Evolutionary conservation across 2,888 invertebrate species (phyloP).

Genomic region (Xylota sylvarum): DNA sequence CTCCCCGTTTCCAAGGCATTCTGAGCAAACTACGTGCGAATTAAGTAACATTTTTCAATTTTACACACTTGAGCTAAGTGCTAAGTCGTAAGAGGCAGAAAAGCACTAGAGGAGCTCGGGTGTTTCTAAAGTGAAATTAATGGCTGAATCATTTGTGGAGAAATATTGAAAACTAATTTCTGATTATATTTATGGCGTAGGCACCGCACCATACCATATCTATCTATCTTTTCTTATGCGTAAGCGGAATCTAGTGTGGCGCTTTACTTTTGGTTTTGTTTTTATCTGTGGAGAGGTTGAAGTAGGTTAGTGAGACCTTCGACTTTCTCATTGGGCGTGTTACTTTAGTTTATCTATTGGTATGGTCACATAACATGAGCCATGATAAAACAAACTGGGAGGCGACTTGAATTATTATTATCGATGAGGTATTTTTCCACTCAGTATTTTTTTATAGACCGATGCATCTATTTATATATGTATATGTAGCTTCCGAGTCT

Average conservation of each 20-base stretch:
- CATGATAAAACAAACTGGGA: neutral
- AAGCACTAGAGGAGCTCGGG: neutral
- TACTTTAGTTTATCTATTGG: conserved; percentile 10
- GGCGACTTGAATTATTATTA: neutral
- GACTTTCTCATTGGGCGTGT: conserved; percentile 16
- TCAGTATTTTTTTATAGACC: too few relatives aligned
- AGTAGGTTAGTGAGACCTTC: conserved; percentile 16
- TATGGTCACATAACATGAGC: neutral
- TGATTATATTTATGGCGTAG: neutral
- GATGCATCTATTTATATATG: too few relatives aligned
- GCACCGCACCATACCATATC: neutral
- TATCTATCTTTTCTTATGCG: neutral
- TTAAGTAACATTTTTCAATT: conserved; percentile 41
- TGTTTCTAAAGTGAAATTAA: neutral
- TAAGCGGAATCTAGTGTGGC: neutral
- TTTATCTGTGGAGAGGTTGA: neutral
- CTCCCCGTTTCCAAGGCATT: conserved; percentile 14
- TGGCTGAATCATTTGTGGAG: neutral
- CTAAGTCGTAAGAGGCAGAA: neutral
- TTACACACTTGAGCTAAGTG: conserved; percentile 17
- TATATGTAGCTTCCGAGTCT: too few relatives aligned
- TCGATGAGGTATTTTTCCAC: neutral
- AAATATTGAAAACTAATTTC: neutral
- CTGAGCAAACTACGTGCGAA: neutral
- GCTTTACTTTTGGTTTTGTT: neutral